Conservation (phyloP, 2,797 vertebrate species). For the Champsocephalus esox region DNA sequence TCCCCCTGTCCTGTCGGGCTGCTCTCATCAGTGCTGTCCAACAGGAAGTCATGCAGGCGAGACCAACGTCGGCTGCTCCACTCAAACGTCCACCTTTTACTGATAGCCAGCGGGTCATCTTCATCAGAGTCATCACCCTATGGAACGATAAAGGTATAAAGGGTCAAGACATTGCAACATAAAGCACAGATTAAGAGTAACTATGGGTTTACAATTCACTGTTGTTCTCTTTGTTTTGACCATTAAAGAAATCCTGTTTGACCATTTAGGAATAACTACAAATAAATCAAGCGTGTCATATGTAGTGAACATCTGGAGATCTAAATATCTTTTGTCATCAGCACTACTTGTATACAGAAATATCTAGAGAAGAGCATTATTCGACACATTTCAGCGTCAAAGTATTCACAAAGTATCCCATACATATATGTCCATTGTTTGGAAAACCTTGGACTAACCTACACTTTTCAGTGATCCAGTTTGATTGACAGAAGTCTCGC, state of each 20-base stretch:
- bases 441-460: no score
- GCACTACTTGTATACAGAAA: background rate
- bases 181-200: background rate
- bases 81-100: conserved; percentile 98
- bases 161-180: background rate
- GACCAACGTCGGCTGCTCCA: conserved; percentile 96
- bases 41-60: conserved; percentile 91
- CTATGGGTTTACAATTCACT: background rate
- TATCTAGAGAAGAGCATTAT: background rate
- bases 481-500: background rate
- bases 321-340: background rate
- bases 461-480: background rate
- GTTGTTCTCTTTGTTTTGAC: background rate
- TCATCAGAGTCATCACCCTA: conserved; percentile 98
- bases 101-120: conserved; percentile 95
- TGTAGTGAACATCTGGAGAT: background rate
- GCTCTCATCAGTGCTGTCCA: conserved; percentile 81
- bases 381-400: background rate
- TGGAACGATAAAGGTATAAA: conserved; percentile 17
- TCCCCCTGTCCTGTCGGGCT: conserved; percentile 80
- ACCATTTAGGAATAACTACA: background rate
- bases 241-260: background rate
- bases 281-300: background rate
- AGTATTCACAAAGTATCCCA: background rate
- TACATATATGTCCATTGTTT: background rate